Base-by-base conservation (phyloP, 2,113 vertebrate species). In the Perccottus glenii region DNA sequence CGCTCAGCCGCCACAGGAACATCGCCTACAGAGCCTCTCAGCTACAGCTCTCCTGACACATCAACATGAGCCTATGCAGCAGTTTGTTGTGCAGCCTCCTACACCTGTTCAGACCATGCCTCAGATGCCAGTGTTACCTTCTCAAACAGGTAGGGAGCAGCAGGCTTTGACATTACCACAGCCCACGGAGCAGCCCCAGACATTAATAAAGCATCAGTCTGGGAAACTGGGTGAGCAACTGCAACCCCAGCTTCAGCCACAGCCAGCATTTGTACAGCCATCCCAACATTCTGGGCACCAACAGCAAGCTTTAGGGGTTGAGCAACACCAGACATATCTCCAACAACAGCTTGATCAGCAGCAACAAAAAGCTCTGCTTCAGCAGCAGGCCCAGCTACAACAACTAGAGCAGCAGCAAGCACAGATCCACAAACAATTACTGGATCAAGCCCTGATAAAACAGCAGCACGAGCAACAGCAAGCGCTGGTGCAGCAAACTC, bases 301-400 rank as follows among this genome's bases (percentile, higher is more conserved):
- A 53, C 83, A 87, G 60, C 83, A 91, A 11, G 70, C 80, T 19
- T 67, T 84, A 45, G 73, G 78, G 48, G 66, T 81, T 38, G 88
- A 91, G 2, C 78, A 87, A 66, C 86, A 89, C 62, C 74, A 87
- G 64, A 51, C 85, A 57, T 84, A 89, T 60, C 73, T 88, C 40
- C 85, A 89, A 73, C 80, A 75, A 65, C 75, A 82, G 57, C 76
- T 68, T 57, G 67, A 89, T 60, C 61, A 77, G 67, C 78, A 83
- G 64, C 89, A 90, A 62, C 85, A 86, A 45, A 73, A 75, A 12
- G 40, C 38, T 2, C 53, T 80, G 14, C 73, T 82, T 57, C 82
- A 85, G 52, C 84, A 89, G 42, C 80, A 88, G 33, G 62, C 70
- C 16, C 63, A 77, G 44, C 16, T 88, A 36, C 69, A 91, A 50